Evolutionary conservation across 2,113 vertebrate genomes (phyloP).

Genomic region (Petrocephalus microphthalmus): DNA sequence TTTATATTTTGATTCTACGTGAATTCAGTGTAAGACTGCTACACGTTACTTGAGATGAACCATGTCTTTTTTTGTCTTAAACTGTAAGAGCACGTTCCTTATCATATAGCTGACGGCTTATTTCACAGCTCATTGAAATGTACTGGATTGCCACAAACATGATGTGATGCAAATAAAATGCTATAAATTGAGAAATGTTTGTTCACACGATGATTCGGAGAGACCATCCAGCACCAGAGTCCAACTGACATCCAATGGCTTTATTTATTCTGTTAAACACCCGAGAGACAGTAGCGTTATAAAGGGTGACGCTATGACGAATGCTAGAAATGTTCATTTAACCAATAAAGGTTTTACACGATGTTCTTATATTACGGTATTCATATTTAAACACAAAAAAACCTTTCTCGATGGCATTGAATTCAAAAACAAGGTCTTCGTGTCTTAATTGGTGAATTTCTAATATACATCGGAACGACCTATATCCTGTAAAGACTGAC

Average conservation of each 20-base stretch:
- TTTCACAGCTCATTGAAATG: background rate
- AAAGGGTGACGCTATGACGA: background rate
- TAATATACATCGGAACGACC: too few relatives aligned
- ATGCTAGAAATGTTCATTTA: background rate
- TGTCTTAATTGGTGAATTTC: too few relatives aligned
- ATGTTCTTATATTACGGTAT: background rate
- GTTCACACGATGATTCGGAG: background rate
- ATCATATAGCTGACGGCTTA: background rate
- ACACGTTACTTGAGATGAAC: background rate
- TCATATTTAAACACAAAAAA: background rate
- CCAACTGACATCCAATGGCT: background rate
- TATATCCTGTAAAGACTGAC: background rate
- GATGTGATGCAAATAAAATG: too few relatives aligned
- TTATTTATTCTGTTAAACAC: background rate
- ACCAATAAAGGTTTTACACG: background rate
- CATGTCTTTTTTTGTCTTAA: background rate
- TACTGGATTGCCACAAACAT: background rate
- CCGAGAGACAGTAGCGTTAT: background rate
- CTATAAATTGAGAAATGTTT: too few relatives aligned
- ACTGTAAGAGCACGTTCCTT: background rate
- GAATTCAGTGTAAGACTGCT: background rate
- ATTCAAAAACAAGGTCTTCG: too few relatives aligned
- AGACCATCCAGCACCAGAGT: background rate
- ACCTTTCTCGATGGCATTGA: too few relatives aligned
- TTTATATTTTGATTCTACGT: background rate